Evolutionary conservation across 2,888 invertebrate species (phyloP).

Genomic region (Homarus gammarus): DNA sequence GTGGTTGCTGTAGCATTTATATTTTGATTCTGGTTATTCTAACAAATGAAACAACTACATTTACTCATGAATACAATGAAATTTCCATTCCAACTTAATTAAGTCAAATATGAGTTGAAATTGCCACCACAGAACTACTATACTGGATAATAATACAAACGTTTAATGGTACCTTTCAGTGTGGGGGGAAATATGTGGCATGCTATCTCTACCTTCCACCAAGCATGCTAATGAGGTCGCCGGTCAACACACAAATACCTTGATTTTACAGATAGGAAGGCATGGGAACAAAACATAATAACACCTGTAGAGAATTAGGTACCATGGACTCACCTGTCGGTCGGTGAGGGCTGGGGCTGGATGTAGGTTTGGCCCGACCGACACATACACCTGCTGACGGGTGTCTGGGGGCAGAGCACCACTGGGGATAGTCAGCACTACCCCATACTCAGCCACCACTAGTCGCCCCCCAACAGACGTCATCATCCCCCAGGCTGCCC

Average conservation of each 20-base stretch:
- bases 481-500: conserved; percentile 69
- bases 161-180: too few species aligned
- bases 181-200: too few species aligned
- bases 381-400: conserved; percentile 67
- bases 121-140: too few species aligned
- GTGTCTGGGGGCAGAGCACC: conserved; percentile 65
- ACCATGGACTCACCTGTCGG: conserved; percentile 65
- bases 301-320: background rate
- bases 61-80: too few species aligned
- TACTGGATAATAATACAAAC: too few species aligned
- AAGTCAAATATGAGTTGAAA: too few species aligned
- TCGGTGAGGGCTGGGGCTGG: conserved; percentile 60
- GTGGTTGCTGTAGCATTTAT: too few species aligned
- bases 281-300: background rate
- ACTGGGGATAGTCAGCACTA: conserved; percentile 72
- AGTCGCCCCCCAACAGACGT: conserved; percentile 67
- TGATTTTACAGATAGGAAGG: background rate
- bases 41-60: too few species aligned
- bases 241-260: background rate
- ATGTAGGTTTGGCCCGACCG: conserved; percentile 49
- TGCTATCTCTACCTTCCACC: too few species aligned
- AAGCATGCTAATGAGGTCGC: too few species aligned
- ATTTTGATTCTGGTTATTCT: too few species aligned
- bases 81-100: too few species aligned
- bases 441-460: conserved; percentile 65